A percentile compares a stretch with the other conserved stretches of the same genome.
These are phyloP conservation scores for Drosophila bipectinata DNA, from an alignment of 1,140 invertebrate species.

Conservation along the genomic window DNA sequence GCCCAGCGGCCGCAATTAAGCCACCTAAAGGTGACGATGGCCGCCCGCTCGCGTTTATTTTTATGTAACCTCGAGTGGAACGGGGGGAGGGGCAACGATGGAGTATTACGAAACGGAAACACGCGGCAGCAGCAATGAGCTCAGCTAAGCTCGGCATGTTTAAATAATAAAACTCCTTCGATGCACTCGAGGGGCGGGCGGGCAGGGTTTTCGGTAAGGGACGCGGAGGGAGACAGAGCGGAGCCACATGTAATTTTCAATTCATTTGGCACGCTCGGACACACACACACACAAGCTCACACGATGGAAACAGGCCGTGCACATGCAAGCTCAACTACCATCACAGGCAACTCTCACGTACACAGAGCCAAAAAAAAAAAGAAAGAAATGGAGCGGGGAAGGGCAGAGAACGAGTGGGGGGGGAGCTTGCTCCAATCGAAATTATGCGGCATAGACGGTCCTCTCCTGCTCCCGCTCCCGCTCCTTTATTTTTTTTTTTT, in stretches of 20 bases:
- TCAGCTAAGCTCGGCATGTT: conserved; percentile 60
- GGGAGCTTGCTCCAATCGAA: conserved; percentile 38
- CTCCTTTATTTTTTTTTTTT: neutral
- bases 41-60: conserved; percentile 38
- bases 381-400: neutral
- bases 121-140: conserved; percentile 70
- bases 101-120: conserved; percentile 79
- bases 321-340: conserved; percentile 45
- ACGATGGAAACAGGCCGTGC: conserved; percentile 33
- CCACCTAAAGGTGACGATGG: conserved; percentile 43
- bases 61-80: conserved; percentile 66
- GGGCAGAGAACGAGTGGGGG: conserved; percentile 8
- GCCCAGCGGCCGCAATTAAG: conserved; percentile 32
- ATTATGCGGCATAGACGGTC: conserved; percentile 63
- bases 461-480: conserved; percentile 16
- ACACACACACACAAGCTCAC: conserved; percentile 44
- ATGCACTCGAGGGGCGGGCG: conserved; percentile 26
- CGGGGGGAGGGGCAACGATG: conserved; percentile 17
- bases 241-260: conserved; percentile 79
- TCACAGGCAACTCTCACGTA: conserved; percentile 14
- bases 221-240: conserved; percentile 38
- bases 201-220: neutral
- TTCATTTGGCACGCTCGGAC: conserved; percentile 75
- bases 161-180: conserved; percentile 73
- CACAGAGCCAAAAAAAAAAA: conserved; percentile 4